phyloP scores from a whole-genome alignment of 2,888 invertebrate species.

The Philonicus albiceps region DNA sequence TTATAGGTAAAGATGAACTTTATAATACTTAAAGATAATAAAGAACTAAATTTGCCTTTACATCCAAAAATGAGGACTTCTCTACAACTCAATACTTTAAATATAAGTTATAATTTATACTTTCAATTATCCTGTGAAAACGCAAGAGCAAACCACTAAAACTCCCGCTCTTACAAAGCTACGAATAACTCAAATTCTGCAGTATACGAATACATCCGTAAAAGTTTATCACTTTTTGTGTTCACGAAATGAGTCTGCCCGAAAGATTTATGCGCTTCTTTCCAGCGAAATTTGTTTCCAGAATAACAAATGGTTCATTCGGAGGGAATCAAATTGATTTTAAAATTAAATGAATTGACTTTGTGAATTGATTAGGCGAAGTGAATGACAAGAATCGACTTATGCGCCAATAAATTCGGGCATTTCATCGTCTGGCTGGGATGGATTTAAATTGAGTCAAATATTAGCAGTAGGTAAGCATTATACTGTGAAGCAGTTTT shows the following conservation, averaged over 20 bases:
- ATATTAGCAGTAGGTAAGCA: neutral
- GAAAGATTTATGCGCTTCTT: conserved; percentile 19
- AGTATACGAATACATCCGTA: neutral
- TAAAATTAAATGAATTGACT: conserved; percentile 36
- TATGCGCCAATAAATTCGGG: neutral
- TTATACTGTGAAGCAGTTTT: neutral
- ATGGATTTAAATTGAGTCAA: neutral
- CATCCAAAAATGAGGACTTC: neutral
- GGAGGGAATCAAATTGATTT: conserved; percentile 35
- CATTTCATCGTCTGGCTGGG: neutral
- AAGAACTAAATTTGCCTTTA: neutral
- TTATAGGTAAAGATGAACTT: neutral
- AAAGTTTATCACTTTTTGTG: neutral
- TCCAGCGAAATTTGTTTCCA: conserved; percentile 34
- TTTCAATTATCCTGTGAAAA: neutral
- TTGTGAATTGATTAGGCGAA: conserved; percentile 25
- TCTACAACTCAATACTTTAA: neutral
- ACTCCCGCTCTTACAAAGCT: neutral
- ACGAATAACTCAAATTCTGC: neutral
- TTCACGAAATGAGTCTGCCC: conserved; percentile 10
- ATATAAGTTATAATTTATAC: neutral
- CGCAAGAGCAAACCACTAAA: neutral
- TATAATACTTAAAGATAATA: neutral
- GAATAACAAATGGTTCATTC: conserved; percentile 42
- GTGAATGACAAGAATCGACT: conserved; percentile 29